Evolutionary conservation across 2,113 vertebrate genomes (phyloP).

Genomic region (Datnioides undecimradiatus): DNA sequence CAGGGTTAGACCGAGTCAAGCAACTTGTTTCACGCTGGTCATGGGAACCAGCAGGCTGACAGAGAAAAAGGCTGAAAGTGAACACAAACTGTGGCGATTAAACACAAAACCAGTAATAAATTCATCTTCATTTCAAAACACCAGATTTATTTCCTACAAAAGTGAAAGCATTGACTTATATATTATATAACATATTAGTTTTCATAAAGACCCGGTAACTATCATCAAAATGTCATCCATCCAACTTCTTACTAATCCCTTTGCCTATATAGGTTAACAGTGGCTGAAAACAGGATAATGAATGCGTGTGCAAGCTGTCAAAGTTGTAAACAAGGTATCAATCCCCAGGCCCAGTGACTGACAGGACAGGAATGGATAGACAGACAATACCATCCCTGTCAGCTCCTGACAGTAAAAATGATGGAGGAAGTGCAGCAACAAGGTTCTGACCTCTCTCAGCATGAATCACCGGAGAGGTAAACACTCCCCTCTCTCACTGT

Average conservation of each 20-base stretch:
- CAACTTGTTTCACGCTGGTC: slow-evolving; percentile 20
- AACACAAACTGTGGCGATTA: not conserved
- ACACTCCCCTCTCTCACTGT: not conserved
- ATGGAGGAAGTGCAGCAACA: slow-evolving; percentile 38
- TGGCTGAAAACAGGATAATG: slow-evolving; percentile 14
- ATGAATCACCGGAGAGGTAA: slow-evolving; percentile 50
- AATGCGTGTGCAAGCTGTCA: slow-evolving; percentile 21
- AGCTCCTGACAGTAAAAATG: slow-evolving; percentile 41
- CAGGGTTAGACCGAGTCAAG: slow-evolving; percentile 50
- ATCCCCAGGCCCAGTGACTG: slow-evolving; percentile 11
- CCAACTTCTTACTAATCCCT: not conserved
- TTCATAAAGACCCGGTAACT: not conserved
- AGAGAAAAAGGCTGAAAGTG: not conserved
- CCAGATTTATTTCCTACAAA: not conserved
- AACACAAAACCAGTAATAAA: not conserved
- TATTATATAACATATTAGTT: not conserved
- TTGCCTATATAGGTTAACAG: not conserved
- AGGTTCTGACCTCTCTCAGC: slow-evolving; percentile 42
- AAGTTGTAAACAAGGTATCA: slow-evolving; percentile 33
- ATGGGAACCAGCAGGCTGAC: not conserved
- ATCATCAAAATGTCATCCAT: not conserved
- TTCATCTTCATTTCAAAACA: not conserved
- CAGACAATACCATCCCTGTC: slow-evolving; percentile 40
- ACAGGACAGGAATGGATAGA: slow-evolving; percentile 29
- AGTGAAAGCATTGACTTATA: not conserved